Evolutionary conservation across 2,888 invertebrate genomes (phyloP).

Genomic region (Drosophila koepferae): DNA sequence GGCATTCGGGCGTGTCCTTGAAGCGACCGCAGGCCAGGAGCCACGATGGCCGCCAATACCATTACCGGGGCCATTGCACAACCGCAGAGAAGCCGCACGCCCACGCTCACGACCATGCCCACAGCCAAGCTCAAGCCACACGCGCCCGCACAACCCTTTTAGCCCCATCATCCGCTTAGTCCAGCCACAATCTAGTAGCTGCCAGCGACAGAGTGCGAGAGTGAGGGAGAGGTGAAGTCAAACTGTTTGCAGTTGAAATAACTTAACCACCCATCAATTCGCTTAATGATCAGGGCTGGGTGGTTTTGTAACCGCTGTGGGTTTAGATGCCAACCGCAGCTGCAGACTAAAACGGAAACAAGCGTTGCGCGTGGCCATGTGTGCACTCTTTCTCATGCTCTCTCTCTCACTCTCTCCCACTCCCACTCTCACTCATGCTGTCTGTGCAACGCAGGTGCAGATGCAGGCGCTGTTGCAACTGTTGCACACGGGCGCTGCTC

Average conservation of each 20-base stretch:
- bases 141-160: background rate
- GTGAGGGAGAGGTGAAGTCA: slow-evolving; percentile 30
- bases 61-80: slow-evolving; percentile 19
- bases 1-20: slow-evolving; percentile 49
- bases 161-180: slow-evolving; percentile 21
- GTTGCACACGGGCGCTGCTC: slow-evolving; percentile 49
- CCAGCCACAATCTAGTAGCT: slow-evolving; percentile 40
- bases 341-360: slow-evolving; percentile 40
- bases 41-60: slow-evolving; percentile 18
- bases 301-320: slow-evolving; percentile 11
- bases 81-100: slow-evolving; percentile 1
- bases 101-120: background rate
- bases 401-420: background rate
- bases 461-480: slow-evolving; percentile 52
- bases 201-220: background rate
- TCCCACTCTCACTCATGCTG: background rate
- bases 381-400: background rate
- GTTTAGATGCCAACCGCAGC: slow-evolving; percentile 40
- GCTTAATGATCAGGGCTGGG: slow-evolving; percentile 48
- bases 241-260: slow-evolving; percentile 56
- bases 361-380: slow-evolving; percentile 20
- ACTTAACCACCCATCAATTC: slow-evolving; percentile 63
- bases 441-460: slow-evolving; percentile 20
- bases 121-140: too few relatives aligned
- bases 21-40: slow-evolving; percentile 49